These are phyloP conservation scores for Electrona antarctica DNA, from an alignment of 2,113 vertebrate genomes.

Conservation along the genomic window DNA sequence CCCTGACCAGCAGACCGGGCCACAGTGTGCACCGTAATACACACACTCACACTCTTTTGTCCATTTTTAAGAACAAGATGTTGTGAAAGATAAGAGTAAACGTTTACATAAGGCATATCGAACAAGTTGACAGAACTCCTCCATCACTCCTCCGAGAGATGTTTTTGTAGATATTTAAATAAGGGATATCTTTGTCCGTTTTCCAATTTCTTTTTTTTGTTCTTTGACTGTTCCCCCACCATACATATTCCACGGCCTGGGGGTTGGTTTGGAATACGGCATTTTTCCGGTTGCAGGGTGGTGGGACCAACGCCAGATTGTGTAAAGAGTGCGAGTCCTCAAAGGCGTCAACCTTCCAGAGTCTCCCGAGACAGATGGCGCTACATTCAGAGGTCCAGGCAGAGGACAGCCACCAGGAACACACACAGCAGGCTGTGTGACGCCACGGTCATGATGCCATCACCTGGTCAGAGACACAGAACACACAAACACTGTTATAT, in stretches of 20 bases:
- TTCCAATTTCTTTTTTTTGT: conserved; percentile 58
- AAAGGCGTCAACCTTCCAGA: conserved; percentile 76
- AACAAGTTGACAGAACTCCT: conserved; percentile 91
- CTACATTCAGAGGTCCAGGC: conserved; percentile 92
- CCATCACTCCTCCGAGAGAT: conserved; percentile 83
- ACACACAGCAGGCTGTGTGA: conserved; percentile 78
- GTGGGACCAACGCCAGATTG: conserved; percentile 80
- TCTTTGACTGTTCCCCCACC: conserved; percentile 70
- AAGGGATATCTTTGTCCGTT: conserved; percentile 85
- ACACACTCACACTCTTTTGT: conserved; percentile 45
- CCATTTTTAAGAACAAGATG: conserved; percentile 82
- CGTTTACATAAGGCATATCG: conserved; percentile 98
- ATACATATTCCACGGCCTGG: conserved; percentile 69
- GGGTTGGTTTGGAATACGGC: conserved; percentile 70
- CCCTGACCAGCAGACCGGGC: conserved; percentile 33
- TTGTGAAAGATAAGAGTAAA: conserved; percentile 89
- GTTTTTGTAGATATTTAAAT: conserved; percentile 79
- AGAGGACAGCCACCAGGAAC: conserved; percentile 79
- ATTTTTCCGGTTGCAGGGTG: conserved; percentile 80
- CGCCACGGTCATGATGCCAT: conserved; percentile 54
- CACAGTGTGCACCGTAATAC: neutral
- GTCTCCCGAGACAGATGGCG: conserved; percentile 80
- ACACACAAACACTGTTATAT: conserved; percentile 12
- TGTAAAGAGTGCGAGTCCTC: conserved; percentile 80
- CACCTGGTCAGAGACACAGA: conserved; percentile 56